Base-by-base conservation (phyloP, 2,113 vertebrate genomes). In the Gnathonemus longibarbis region DNA sequence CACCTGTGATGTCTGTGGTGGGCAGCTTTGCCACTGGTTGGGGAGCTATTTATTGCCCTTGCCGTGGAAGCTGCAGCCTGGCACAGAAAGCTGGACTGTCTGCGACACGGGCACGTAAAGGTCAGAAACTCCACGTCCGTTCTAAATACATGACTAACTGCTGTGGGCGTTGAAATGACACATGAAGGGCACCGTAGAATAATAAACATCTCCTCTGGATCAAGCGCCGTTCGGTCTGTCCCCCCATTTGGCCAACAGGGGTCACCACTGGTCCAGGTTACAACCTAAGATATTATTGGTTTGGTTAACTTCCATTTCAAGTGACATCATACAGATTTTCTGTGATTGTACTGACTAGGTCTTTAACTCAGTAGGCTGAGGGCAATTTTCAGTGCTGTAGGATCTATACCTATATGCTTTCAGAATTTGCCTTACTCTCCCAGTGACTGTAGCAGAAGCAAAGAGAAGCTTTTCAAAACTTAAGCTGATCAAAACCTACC, bases 21-120 rank as follows among this genome's bases (percentile, higher is more conserved):
- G 35, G 66, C 19, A 52, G 27, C 31, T 8, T 53, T 24, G 24
- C 21, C 10, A 45, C 31, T 89, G 74, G 39, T 56, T 84, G n/a
- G 3, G 27, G 24, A 89, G 66, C 58, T 70, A 42, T 89, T 50
- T 77, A 80, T 89, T 89, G 88, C 31, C 58, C 35, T 89, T 80
- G n/a, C 31, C 24, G 62, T 80, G 27, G 24, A 31, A 49, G 88
- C 42, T 27, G 88, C 19, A 8, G 49, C 24, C 50, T 9, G 27
- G 9, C 85, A 87, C 24, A 87, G 85, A 35, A 48, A 80, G 45
- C 66, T 21, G 88, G 66, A 27, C 88, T 31, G 88, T 80, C 45
- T 80, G 88, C 3, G 39, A 21, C 88, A 50, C 27, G 6, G 62
- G 27, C 2, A 48, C 3, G 7, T n/a, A 48, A 48, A 88, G 39